A percentile compares a stretch with the other conserved stretches of the same genome.
These are phyloP conservation scores for Troglohyphantes excavatus DNA, from an alignment of 2,888 invertebrate genomes.

Conservation along the genomic window DNA sequence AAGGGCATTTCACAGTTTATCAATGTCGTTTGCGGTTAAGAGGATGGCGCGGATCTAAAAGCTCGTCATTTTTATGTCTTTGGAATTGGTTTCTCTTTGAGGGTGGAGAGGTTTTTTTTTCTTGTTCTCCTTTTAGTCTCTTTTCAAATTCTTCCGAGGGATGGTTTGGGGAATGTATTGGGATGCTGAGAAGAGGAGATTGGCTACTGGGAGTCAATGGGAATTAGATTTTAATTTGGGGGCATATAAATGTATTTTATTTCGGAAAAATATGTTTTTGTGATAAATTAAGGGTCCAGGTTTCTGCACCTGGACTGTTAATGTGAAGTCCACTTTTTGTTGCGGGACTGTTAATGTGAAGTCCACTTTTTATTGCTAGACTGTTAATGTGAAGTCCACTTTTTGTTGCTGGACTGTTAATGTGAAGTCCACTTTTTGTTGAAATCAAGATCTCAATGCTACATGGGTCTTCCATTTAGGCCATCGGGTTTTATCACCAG, in stretches of 20 bases:
- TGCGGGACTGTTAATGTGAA: too few species aligned
- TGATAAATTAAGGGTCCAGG: too few species aligned
- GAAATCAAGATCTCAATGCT: too few species aligned
- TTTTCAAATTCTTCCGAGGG: neutral
- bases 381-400: too few species aligned
- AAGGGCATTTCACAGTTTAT: slow-evolving; percentile 75
- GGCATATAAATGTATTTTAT: too few species aligned
- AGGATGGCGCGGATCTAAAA: slow-evolving; percentile 68
- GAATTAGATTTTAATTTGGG: slow-evolving; percentile 7
- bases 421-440: too few species aligned
- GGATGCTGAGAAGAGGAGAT: neutral
- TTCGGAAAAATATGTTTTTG: neutral
- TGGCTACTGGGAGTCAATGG: neutral
- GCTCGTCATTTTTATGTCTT: slow-evolving; percentile 64
- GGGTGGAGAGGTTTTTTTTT: neutral
- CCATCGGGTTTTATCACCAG: too few species aligned
- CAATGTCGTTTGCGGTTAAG: slow-evolving; percentile 75
- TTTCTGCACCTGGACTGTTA: too few species aligned
- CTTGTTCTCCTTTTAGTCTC: neutral
- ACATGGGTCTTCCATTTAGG: too few species aligned
- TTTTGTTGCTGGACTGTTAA: too few species aligned
- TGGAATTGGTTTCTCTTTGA: slow-evolving; percentile 60
- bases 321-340: too few species aligned
- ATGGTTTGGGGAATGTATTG: neutral
- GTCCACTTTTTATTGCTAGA: too few species aligned